Conservation (phyloP, 2,888 invertebrate genomes). For the Drosophila setosimentum region DNA sequence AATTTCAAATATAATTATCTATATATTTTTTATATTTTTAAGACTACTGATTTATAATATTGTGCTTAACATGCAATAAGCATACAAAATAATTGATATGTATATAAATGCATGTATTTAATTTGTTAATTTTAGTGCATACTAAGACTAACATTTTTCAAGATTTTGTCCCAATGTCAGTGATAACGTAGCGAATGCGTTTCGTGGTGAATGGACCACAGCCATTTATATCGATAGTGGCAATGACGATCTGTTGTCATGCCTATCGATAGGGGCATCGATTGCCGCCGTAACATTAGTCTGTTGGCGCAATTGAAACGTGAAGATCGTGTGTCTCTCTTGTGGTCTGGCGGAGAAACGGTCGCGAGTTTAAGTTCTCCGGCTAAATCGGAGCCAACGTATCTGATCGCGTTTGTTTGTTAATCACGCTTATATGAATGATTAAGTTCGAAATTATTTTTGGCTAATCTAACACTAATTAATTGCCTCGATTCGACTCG, state of each 20-base stretch:
- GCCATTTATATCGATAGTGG: slow-evolving; percentile 21
- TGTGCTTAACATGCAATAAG: background rate
- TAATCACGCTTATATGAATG: slow-evolving; percentile 46
- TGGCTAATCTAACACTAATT: slow-evolving; percentile 45
- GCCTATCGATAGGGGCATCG: slow-evolving; percentile 40
- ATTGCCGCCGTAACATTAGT: slow-evolving; percentile 49
- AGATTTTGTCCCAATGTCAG: background rate
- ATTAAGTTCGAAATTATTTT: slow-evolving; percentile 51
- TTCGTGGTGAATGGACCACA: slow-evolving; percentile 25
- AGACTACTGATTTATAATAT: background rate
- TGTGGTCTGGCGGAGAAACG: slow-evolving; percentile 42
- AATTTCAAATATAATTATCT: background rate
- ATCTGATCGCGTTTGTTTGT: slow-evolving; percentile 29
- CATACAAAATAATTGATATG: background rate
- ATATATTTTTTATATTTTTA: background rate
- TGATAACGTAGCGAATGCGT: background rate
- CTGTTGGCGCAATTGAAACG: slow-evolving; percentile 66
- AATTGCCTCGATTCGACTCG: slow-evolving; percentile 27
- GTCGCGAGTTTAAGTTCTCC: slow-evolving; percentile 59
- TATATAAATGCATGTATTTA: background rate
- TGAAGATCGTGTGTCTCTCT: slow-evolving; percentile 52
- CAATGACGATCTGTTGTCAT: background rate
- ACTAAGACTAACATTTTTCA: background rate
- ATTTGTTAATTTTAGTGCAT: background rate
- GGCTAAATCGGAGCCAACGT: slow-evolving; percentile 37